Conservation (phyloP, 2,888 invertebrate genomes). For the Latrodectus elegans region DNA sequence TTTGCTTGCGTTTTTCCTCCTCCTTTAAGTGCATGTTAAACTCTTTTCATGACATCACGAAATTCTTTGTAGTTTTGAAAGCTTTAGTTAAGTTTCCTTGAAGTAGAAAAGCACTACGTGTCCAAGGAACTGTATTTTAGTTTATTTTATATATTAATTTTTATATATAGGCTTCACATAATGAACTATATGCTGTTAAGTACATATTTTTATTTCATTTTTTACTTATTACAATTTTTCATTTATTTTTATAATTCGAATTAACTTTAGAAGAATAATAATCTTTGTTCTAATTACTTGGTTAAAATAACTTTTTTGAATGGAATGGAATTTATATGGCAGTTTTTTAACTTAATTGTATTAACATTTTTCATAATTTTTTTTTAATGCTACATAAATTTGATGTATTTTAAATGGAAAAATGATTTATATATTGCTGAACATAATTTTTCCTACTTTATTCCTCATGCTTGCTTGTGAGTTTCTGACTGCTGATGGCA, state of each 20-base stretch:
- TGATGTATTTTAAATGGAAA: too few relatives aligned
- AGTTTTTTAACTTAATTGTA: neutral
- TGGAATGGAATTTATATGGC: too few relatives aligned
- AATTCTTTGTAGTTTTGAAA: too few relatives aligned
- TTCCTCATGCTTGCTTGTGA: constrained; percentile 2
- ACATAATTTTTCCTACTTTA: neutral
- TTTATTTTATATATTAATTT: too few relatives aligned
- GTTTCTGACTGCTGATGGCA: constrained; percentile 30
- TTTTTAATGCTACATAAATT: neutral
- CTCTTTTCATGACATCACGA: neutral
- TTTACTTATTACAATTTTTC: too few relatives aligned
- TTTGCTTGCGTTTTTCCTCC: neutral
- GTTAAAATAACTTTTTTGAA: neutral
- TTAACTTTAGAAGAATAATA: neutral
- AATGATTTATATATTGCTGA: neutral
- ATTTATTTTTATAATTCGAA: too few relatives aligned
- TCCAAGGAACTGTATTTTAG: too few relatives aligned
- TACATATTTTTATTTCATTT: too few relatives aligned
- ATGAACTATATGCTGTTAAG: too few relatives aligned
- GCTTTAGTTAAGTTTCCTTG: too few relatives aligned
- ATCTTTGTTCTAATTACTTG: neutral
- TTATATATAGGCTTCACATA: too few relatives aligned
- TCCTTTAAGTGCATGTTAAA: neutral
- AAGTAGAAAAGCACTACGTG: too few relatives aligned
- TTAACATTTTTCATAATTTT: neutral